Evolutionary conservation across 2,888 invertebrate genomes (phyloP).

Genomic region (Agonopterix arenella): DNA sequence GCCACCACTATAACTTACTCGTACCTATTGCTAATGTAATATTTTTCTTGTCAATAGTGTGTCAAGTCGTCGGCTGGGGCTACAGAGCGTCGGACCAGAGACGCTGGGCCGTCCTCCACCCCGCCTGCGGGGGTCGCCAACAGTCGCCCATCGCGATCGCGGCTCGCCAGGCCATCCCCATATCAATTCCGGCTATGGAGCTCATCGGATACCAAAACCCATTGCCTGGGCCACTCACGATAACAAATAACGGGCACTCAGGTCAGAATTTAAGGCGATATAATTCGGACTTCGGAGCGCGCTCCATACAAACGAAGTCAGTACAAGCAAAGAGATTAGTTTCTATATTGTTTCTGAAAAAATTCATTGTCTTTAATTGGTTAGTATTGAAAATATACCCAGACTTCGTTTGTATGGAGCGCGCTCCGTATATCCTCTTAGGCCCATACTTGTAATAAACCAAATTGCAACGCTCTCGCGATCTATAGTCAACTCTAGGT

Average conservation of each 20-base stretch:
- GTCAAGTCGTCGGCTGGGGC: constrained; percentile 67
- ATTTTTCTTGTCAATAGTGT: constrained; percentile 26
- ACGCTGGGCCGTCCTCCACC: constrained; percentile 79
- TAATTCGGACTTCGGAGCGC: no score
- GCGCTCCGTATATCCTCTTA: no score
- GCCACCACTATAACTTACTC: no score
- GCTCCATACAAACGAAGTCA: no score
- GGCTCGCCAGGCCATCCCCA: constrained; percentile 77
- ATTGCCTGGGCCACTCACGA: constrained; percentile 78
- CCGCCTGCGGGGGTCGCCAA: constrained; percentile 78
- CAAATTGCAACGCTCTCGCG: no score
- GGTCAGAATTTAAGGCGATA: constrained; percentile 57
- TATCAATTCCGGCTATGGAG: constrained; percentile 83
- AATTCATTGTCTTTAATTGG: no score
- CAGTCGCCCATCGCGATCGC: constrained; percentile 83
- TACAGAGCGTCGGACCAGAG: constrained; percentile 80
- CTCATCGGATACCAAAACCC: constrained; percentile 84
- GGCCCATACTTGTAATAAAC: no score
- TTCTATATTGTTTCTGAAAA: no score
- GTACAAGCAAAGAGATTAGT: no score
- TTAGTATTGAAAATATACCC: no score
- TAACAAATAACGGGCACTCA: constrained; percentile 84
- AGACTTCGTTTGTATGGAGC: no score
- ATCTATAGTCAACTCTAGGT: no score
- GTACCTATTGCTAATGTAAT: background rate